These are phyloP conservation scores for Trachelipus rathkii DNA, from an alignment of 1,140 invertebrate genomes.

Conservation along the genomic window DNA sequence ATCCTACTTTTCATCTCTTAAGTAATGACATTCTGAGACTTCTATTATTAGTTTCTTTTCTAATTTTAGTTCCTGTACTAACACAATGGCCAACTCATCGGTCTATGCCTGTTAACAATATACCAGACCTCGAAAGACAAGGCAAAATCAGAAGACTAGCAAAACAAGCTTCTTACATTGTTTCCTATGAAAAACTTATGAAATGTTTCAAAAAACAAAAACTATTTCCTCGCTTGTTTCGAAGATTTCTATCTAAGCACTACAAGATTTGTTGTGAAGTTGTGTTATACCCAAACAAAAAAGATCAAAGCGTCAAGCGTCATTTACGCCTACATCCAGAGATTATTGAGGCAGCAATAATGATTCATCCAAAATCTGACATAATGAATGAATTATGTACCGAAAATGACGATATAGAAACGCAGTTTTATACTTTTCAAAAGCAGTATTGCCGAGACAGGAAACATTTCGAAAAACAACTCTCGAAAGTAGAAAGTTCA, in stretches of 20 bases:
- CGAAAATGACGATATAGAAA: background rate
- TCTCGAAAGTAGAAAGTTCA: too few relatives aligned
- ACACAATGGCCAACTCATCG: slow-evolving; percentile 47
- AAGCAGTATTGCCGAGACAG: background rate
- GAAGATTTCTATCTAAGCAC: background rate
- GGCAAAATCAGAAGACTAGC: slow-evolving; percentile 36
- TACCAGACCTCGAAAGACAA: slow-evolving; percentile 42
- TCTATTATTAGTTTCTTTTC: slow-evolving; percentile 43
- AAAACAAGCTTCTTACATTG: slow-evolving; percentile 39
- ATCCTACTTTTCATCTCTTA: background rate
- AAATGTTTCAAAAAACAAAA: slow-evolving; percentile 19
- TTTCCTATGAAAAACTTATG: slow-evolving; percentile 39
- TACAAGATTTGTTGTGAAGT: background rate
- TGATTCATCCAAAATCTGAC: background rate
- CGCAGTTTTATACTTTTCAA: background rate
- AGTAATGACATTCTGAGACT: slow-evolving; percentile 32
- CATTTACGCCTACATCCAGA: background rate
- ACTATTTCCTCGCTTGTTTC: slow-evolving; percentile 20
- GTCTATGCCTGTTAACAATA: slow-evolving; percentile 47
- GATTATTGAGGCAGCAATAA: background rate
- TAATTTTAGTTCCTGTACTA: slow-evolving; percentile 46
- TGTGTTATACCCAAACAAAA: background rate
- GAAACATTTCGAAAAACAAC: background rate
- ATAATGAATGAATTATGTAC: background rate
- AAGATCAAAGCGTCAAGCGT: background rate